Conservation (phyloP, 2,113 vertebrate genomes). For the Cairina moschata region DNA sequence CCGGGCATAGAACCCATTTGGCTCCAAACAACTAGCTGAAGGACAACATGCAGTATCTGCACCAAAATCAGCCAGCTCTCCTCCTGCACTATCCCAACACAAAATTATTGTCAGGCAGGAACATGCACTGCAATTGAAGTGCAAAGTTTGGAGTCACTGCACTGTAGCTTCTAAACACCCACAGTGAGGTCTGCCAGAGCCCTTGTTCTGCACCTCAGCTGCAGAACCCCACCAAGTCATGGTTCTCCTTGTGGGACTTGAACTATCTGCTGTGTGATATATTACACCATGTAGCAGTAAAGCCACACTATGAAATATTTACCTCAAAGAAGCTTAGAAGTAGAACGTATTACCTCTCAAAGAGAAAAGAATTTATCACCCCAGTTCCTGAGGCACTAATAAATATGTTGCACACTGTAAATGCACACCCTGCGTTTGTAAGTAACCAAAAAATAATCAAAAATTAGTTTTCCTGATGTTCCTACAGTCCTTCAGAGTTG, state of each 20-base stretch:
- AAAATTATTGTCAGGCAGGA: neutral
- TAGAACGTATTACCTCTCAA: neutral
- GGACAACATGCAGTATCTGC: neutral
- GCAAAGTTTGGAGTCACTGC: neutral
- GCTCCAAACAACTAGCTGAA: neutral
- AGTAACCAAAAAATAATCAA: neutral
- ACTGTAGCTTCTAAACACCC: neutral
- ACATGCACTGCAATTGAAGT: neutral
- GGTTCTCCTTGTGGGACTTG: neutral
- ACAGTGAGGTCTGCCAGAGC: neutral
- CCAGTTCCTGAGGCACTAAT: neutral
- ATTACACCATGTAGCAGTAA: neutral
- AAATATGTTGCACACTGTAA: neutral
- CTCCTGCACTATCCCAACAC: neutral
- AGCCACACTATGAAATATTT: neutral
- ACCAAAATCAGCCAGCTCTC: neutral
- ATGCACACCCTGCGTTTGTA: neutral
- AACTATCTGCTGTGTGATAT: neutral
- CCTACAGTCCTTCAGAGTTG: neutral
- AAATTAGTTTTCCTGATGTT: neutral
- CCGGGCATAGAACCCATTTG: neutral
- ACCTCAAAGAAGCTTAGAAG: neutral
- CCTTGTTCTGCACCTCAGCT: neutral
- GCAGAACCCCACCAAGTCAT: neutral
- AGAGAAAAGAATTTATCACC: neutral